Conservation (phyloP, 2,888 invertebrate species). For the Cremastinae sp. region DNA sequence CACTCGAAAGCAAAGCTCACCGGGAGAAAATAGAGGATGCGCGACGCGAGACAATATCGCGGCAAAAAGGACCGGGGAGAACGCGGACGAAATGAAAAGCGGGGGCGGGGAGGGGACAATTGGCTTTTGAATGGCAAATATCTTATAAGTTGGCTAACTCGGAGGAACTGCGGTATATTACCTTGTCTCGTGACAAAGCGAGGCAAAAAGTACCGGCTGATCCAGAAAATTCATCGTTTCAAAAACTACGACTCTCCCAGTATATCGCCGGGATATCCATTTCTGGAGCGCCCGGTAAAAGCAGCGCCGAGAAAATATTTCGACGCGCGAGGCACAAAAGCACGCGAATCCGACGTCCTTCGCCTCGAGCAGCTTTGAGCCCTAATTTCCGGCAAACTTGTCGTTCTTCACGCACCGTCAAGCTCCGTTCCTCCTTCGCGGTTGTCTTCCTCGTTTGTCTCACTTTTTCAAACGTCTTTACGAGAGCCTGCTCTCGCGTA, state of each 20-base stretch:
- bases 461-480: conserved; percentile 46
- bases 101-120: conserved; percentile 2
- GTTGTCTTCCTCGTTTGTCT: conserved; percentile 18
- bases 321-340: conserved; percentile 10
- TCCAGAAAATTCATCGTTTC: no score
- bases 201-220: no score
- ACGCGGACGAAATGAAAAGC: neutral
- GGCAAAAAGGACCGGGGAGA: neutral
- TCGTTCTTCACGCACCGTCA: conserved; percentile 54
- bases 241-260: no score
- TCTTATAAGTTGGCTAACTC: conserved; percentile 31
- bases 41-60: neutral
- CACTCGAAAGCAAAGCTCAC: neutral
- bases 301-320: neutral
- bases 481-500: conserved; percentile 34
- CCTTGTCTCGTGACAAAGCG: conserved; percentile 4
- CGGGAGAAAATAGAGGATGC: conserved; percentile 9
- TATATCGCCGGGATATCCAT: no score
- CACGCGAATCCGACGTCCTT: conserved; percentile 33
- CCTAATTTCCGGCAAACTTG: conserved; percentile 58
- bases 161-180: conserved; percentile 24
- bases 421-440: conserved; percentile 37
- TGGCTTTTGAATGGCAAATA: conserved; percentile 36
- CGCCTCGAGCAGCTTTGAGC: conserved; percentile 50
- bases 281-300: neutral